These are phyloP conservation scores for Lethenteron camtschaticum DNA, from an alignment of 2,113 vertebrate genomes.

Conservation along the genomic window DNA sequence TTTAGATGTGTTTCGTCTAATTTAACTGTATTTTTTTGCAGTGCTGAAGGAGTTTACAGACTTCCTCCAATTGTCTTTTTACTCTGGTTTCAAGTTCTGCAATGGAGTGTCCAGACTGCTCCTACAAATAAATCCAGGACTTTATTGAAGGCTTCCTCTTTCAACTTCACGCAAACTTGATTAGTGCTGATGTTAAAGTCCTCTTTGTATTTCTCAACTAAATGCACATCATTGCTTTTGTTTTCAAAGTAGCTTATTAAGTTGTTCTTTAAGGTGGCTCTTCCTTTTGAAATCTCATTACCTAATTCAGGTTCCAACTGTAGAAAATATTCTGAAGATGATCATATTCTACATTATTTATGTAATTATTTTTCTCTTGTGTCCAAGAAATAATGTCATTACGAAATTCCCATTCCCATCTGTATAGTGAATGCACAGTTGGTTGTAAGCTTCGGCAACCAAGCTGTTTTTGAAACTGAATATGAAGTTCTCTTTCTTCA, in stretches of 20 bases:
- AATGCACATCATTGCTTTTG: neutral
- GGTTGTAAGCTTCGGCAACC: too few species aligned
- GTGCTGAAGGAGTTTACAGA: slow-evolving; percentile 1
- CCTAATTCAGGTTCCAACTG: slow-evolving; percentile 14
- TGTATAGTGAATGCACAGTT: too few species aligned
- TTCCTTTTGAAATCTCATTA: neutral
- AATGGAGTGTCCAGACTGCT: neutral
- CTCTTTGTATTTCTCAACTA: slow-evolving; percentile 6
- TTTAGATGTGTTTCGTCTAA: neutral
- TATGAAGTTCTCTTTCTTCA: too few species aligned
- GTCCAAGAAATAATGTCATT: neutral
- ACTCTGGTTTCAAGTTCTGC: neutral
- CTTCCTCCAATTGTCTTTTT: slow-evolving; percentile 7
- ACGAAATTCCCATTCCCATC: slow-evolving; percentile 14
- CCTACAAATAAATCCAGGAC: neutral
- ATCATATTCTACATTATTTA: slow-evolving; percentile 13
- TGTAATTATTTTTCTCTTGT: slow-evolving; percentile 16
- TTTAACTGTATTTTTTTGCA: slow-evolving; percentile 6
- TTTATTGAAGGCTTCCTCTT: neutral
- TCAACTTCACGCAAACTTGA: neutral
- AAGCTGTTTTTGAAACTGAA: too few species aligned
- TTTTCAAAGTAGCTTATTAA: neutral
- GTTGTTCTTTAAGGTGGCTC: neutral
- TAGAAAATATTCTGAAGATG: slow-evolving; percentile 15
- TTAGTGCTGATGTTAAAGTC: slow-evolving; percentile 7